These are phyloP conservation scores for Solenodon paradoxus DNA, from an alignment of 2,113 vertebrate species.

Conservation along the genomic window DNA sequence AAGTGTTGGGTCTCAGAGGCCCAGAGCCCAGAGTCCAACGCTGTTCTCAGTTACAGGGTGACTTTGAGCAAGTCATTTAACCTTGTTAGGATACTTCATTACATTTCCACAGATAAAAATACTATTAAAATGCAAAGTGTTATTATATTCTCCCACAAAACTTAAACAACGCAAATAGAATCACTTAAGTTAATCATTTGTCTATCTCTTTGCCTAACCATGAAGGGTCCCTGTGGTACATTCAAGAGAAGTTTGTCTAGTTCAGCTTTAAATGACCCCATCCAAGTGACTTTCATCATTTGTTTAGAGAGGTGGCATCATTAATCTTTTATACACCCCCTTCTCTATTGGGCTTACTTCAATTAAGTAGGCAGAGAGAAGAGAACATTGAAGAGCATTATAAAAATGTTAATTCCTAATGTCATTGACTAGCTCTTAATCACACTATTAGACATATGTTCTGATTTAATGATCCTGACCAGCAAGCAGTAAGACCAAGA, in stretches of 20 bases:
- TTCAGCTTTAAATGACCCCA: slow-evolving; percentile 61
- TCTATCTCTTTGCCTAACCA: not conserved
- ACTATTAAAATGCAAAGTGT: not conserved
- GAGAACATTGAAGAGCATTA: slow-evolving; percentile 63
- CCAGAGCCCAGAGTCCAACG: fast-evolving
- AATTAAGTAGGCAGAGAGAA: slow-evolving; percentile 71
- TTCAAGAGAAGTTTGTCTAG: slow-evolving; percentile 55
- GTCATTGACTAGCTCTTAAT: slow-evolving; percentile 62
- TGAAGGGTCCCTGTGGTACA: not conserved
- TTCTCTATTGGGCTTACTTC: slow-evolving; percentile 39
- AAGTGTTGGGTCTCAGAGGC: fast-evolving
- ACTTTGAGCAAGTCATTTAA: slow-evolving; percentile 9
- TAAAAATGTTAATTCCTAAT: slow-evolving; percentile 74
- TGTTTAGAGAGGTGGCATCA: slow-evolving; percentile 15
- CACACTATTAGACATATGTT: slow-evolving; percentile 66
- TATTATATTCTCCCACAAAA: not conserved
- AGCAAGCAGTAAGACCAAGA: slow-evolving; percentile 58
- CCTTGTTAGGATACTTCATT: not conserved
- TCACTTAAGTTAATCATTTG: not conserved
- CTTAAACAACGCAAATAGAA: not conserved
- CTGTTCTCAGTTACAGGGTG: not conserved
- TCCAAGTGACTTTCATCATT: slow-evolving; percentile 60
- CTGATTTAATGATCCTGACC: slow-evolving; percentile 72
- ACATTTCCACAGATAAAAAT: not conserved
- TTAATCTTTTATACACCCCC: slow-evolving; percentile 69